phyloP scores from a whole-genome alignment of 2,888 invertebrate species.

The Agapetus fuscipes region DNA sequence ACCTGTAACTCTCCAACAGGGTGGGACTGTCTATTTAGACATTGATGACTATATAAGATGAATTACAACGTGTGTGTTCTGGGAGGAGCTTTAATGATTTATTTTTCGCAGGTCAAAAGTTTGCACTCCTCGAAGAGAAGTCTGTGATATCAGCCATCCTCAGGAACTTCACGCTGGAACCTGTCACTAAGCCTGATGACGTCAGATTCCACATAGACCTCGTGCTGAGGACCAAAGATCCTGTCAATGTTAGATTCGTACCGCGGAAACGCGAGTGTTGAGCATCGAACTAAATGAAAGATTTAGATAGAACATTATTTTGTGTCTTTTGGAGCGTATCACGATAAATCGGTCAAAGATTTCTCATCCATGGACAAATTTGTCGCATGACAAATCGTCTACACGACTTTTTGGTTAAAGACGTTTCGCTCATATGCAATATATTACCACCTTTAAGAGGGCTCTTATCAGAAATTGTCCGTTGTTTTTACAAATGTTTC shows the following conservation, averaged over 20 bases:
- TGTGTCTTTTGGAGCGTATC: no score
- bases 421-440: no score
- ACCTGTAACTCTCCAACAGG: no score
- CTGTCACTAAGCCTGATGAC: constrained; percentile 38
- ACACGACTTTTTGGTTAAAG: no score
- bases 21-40: no score
- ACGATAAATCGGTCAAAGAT: no score
- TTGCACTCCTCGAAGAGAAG: constrained; percentile 49
- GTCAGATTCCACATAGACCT: constrained; percentile 31
- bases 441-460: no score
- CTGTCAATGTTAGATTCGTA: constrained; percentile 22
- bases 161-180: constrained; percentile 35
- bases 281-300: neutral
- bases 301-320: neutral
- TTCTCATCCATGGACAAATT: no score
- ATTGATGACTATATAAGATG: neutral
- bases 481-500: no score
- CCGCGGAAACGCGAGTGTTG: constrained; percentile 1
- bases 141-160: constrained; percentile 39
- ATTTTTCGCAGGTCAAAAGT: constrained; percentile 53
- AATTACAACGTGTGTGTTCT: neutral
- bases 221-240: constrained; percentile 30
- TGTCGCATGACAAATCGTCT: no score
- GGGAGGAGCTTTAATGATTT: no score
- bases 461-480: no score